Evolutionary conservation across 1,140 invertebrate genomes (phyloP).

Genomic region (Ptiloglossa arizonensis): DNA sequence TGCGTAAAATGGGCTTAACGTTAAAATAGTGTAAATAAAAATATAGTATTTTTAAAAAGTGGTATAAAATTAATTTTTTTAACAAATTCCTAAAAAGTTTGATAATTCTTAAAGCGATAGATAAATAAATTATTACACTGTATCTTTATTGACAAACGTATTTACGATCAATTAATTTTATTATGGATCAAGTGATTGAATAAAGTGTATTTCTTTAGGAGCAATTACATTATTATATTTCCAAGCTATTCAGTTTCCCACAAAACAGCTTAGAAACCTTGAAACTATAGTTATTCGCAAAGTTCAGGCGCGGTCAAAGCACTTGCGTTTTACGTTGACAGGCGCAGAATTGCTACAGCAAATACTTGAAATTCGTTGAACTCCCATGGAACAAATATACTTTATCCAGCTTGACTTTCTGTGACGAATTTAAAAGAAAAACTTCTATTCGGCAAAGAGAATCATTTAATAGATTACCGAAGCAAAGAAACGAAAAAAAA

Average conservation of each 20-base stretch:
- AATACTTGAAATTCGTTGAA: neutral
- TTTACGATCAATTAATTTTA: neutral
- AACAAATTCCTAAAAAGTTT: too few relatives aligned
- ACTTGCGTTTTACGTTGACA: slow-evolving; percentile 8
- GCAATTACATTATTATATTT: neutral
- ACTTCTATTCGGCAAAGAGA: too few relatives aligned
- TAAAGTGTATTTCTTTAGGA: too few relatives aligned
- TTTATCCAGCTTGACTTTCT: neutral
- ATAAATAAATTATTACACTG: neutral
- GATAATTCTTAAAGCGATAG: too few relatives aligned
- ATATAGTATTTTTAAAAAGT: too few relatives aligned
- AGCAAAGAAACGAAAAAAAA: too few relatives aligned
- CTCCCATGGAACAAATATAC: neutral
- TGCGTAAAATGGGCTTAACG: too few relatives aligned
- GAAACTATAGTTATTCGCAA: slow-evolving; percentile 8
- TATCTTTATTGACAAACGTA: neutral
- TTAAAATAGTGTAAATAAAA: too few relatives aligned
- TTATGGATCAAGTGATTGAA: neutral
- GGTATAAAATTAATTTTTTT: too few relatives aligned
- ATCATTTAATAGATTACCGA: too few relatives aligned
- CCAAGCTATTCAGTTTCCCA: neutral
- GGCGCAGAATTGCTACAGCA: neutral
- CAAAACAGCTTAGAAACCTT: neutral
- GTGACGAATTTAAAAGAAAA: too few relatives aligned
- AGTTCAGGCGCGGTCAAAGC: slow-evolving; percentile 14